phyloP scores from a whole-genome alignment of 2,113 vertebrate genomes.

The Hemichromis elongatus region DNA sequence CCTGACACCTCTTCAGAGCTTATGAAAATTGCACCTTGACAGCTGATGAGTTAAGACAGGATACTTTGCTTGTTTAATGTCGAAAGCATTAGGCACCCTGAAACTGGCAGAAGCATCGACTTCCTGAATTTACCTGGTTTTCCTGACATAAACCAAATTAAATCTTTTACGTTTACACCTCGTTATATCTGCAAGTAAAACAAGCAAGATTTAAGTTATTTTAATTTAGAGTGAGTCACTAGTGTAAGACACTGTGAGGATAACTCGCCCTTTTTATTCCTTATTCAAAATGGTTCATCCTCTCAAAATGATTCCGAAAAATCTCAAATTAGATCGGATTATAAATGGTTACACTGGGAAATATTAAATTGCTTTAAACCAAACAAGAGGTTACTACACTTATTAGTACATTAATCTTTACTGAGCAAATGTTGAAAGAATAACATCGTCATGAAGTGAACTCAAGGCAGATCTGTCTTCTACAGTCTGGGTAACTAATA shows the following conservation, averaged over 20 bases:
- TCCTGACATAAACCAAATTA: neutral
- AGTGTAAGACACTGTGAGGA: neutral
- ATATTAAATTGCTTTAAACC: neutral
- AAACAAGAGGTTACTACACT: neutral
- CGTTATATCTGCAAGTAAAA: neutral
- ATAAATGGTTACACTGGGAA: too few species aligned
- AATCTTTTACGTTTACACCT: neutral
- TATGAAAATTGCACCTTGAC: neutral
- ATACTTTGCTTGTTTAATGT: neutral
- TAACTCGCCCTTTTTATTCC: neutral
- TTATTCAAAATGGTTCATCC: too few species aligned
- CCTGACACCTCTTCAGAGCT: neutral
- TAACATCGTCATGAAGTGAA: neutral
- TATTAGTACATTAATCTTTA: neutral
- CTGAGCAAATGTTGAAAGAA: neutral
- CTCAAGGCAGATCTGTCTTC: neutral
- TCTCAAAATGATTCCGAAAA: too few species aligned
- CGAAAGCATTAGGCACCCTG: too few species aligned
- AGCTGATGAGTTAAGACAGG: neutral
- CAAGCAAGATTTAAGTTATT: neutral
- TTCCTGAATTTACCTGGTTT: neutral
- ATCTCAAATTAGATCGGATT: too few species aligned
- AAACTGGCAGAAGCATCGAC: neutral
- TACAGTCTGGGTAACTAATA: neutral
- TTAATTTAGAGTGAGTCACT: neutral